These are phyloP conservation scores for Branchellion lobata DNA, from an alignment of 2,888 invertebrate species.

Conservation along the genomic window DNA sequence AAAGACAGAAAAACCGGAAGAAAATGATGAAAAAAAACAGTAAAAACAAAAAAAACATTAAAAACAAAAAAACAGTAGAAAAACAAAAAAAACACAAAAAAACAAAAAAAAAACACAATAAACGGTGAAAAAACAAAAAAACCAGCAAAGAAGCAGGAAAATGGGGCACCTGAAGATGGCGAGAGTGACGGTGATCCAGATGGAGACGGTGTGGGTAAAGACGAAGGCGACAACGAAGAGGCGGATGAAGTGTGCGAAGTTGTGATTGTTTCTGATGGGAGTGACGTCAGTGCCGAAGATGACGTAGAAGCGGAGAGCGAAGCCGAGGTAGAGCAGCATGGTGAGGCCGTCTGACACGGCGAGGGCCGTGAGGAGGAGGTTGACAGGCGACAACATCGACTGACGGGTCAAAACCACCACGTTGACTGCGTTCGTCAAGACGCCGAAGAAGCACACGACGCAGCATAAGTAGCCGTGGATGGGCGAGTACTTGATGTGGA, in stretches of 20 bases:
- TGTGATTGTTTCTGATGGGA: slow-evolving; percentile 54
- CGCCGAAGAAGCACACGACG: slow-evolving; percentile 82
- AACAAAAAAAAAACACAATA: too few relatives aligned
- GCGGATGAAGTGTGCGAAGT: slow-evolving; percentile 58
- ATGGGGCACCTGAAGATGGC: slow-evolving; percentile 91
- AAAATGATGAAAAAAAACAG: too few relatives aligned
- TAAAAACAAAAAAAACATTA: too few relatives aligned
- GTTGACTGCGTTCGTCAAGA: slow-evolving; percentile 83
- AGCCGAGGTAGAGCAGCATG: slow-evolving; percentile 85
- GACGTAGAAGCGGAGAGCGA: slow-evolving; percentile 71
- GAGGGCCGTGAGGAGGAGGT: slow-evolving; percentile 74
- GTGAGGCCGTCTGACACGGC: slow-evolving; percentile 89
- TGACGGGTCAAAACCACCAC: slow-evolving; percentile 78
- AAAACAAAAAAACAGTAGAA: too few relatives aligned
- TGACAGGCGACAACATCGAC: slow-evolving; percentile 83
- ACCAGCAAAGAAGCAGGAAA: too few relatives aligned
- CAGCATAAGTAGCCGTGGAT: slow-evolving; percentile 81
- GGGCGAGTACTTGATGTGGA: slow-evolving; percentile 46
- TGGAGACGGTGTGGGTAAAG: slow-evolving; percentile 84
- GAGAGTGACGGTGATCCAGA: slow-evolving; percentile 86
- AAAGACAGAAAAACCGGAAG: too few relatives aligned
- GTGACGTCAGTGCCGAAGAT: slow-evolving; percentile 54
- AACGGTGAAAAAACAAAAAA: too few relatives aligned
- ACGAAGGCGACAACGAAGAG: slow-evolving; percentile 88
- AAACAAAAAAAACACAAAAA: too few relatives aligned